Percentiles rank a stretch among this genome's conserved stretches.
These are phyloP conservation scores for Margaritifera margaritifera DNA, from an alignment of 2,888 invertebrate species.

Conservation along the genomic window DNA sequence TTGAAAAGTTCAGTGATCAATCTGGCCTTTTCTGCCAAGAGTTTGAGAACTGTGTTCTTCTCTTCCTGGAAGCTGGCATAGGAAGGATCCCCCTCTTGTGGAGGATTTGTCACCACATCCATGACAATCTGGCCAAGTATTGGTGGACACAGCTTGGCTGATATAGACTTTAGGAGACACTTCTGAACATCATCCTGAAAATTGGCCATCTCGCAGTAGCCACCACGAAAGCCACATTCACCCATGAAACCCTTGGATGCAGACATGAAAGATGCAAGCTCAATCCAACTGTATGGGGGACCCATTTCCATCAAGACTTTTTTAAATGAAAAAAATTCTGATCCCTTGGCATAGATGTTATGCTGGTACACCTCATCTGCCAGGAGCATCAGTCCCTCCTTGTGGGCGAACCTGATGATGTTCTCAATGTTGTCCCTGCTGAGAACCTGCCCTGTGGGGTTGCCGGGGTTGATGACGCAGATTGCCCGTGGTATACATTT, in stretches of 20 bases:
- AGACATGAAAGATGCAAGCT: slow-evolving; percentile 97
- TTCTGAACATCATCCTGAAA: slow-evolving; percentile 85
- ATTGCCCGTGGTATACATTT: slow-evolving; percentile 85
- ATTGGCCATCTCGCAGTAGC: slow-evolving; percentile 93
- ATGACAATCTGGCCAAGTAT: slow-evolving; percentile 89
- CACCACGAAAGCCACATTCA: slow-evolving; percentile 93
- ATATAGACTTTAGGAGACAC: slow-evolving; percentile 76
- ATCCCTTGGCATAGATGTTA: slow-evolving; percentile 92
- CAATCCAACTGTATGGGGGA: slow-evolving; percentile 85
- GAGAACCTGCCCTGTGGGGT: slow-evolving; percentile 92
- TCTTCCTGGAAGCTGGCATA: slow-evolving; percentile 77
- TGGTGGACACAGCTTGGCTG: slow-evolving; percentile 95
- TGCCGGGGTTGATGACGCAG: slow-evolving; percentile 98
- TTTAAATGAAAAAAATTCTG: slow-evolving; percentile 94
- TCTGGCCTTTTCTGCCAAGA: slow-evolving; percentile 85
- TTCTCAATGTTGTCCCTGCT: slow-evolving; percentile 90
- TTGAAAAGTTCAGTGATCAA: slow-evolving; percentile 92
- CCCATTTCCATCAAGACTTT: slow-evolving; percentile 94
- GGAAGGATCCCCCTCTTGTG: slow-evolving; percentile 87
- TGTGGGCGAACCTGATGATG: slow-evolving; percentile 92
- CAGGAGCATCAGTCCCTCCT: slow-evolving; percentile 85
- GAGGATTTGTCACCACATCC: slow-evolving; percentile 92
- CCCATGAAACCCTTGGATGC: slow-evolving; percentile 89
- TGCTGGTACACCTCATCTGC: slow-evolving; percentile 87
- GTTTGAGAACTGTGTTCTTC: slow-evolving; percentile 81